phyloP scores from a whole-genome alignment of 2,113 vertebrate genomes.

The Oncorhynchus keta region DNA sequence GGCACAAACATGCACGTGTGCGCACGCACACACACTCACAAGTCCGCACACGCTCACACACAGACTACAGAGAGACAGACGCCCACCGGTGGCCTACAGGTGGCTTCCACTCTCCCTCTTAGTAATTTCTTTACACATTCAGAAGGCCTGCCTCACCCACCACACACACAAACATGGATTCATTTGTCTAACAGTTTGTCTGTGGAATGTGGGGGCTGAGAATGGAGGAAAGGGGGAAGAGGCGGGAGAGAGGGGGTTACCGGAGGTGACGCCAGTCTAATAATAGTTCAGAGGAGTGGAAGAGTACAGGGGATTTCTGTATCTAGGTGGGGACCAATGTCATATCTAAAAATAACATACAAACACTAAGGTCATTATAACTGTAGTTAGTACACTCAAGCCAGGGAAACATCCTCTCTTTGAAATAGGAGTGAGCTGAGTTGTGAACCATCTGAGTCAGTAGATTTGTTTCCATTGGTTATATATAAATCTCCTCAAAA shows the following conservation, averaged over 20 bases:
- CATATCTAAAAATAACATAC: constrained; percentile 56
- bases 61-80: constrained; percentile 8
- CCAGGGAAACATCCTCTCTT: constrained; percentile 2
- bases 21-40: no score
- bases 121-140: constrained; percentile 30
- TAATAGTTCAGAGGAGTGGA: constrained; percentile 55
- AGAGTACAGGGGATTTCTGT: constrained; percentile 40
- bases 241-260: constrained; percentile 6
- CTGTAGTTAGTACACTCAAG: constrained; percentile 7
- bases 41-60: background rate
- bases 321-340: constrained; percentile 53
- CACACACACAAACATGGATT: background rate
- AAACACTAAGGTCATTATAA: constrained; percentile 50
- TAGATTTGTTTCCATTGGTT: no score
- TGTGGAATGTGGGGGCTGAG: constrained; percentile 47
- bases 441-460: background rate
- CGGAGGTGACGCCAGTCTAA: constrained; percentile 56
- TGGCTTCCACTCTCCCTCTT: constrained; percentile 16
- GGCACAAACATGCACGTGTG: background rate
- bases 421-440: background rate
- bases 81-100: constrained; percentile 35
- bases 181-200: constrained; percentile 1
- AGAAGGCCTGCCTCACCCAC: constrained; percentile 27
- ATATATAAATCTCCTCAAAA: background rate
- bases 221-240: background rate